Percentiles rank a stretch among this genome's conserved stretches.
Conservation (phyloP, 2,888 invertebrate genomes). For the Nomada lathburiana region DNA sequence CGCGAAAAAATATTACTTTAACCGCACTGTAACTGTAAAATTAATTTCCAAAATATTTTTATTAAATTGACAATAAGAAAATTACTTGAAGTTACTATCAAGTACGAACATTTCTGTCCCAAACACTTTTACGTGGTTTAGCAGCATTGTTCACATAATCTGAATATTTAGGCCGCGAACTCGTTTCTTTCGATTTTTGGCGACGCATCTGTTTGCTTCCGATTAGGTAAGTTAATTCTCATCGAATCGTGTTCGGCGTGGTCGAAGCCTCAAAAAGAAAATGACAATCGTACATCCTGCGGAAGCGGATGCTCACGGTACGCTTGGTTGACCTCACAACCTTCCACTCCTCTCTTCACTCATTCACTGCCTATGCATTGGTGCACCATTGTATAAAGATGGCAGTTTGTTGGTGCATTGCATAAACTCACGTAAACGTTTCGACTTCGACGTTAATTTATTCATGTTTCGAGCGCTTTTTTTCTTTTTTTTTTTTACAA, state of each 20-base stretch:
- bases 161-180: not conserved
- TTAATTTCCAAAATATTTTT: too few species aligned
- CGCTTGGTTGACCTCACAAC: conserved; percentile 78
- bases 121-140: not conserved
- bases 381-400: conserved; percentile 53
- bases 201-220: conserved; percentile 23
- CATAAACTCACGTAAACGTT: conserved; percentile 40
- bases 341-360: conserved; percentile 55
- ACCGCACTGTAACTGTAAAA: too few species aligned
- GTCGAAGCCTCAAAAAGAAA: conserved; percentile 66
- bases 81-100: not conserved
- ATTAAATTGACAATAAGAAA: too few species aligned
- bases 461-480: not conserved
- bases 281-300: conserved; percentile 79
- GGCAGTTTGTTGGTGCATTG: conserved; percentile 59
- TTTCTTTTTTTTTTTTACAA: not conserved
- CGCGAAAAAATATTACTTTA: too few species aligned
- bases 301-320: conserved; percentile 81
- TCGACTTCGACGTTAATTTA: not conserved
- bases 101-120: not conserved
- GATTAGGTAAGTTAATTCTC: conserved; percentile 41
- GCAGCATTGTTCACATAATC: not conserved
- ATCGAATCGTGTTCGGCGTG: conserved; percentile 32
- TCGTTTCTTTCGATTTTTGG: not conserved
- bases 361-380: conserved; percentile 42